Evolutionary conservation across 2,113 vertebrate species (phyloP).

Genomic region (Triplophysa rosa): DNA sequence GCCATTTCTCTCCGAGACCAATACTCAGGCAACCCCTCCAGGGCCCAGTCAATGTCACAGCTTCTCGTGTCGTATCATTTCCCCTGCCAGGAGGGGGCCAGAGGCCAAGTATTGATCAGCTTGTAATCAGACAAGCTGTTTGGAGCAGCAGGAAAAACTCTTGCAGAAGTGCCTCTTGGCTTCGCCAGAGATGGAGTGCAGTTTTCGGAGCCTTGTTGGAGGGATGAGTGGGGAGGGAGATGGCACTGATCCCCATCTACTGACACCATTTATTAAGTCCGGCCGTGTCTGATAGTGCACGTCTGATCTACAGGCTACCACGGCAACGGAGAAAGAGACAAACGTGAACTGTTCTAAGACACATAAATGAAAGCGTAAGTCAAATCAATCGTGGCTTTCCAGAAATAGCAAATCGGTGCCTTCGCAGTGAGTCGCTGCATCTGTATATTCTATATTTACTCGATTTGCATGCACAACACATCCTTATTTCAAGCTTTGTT

Average conservation of each 20-base stretch:
- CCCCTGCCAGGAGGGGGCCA: conserved; percentile 68
- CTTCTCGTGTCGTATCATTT: conserved; percentile 69
- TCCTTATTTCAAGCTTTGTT: conserved; percentile 1
- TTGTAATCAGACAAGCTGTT: conserved; percentile 73
- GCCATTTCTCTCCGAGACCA: conserved; percentile 67
- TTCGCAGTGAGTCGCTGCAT: neutral
- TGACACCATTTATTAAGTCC: conserved; percentile 47
- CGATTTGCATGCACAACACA: too few species aligned
- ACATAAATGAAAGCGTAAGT: neutral
- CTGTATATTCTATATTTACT: neutral
- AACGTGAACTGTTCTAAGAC: neutral
- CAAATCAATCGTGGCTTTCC: neutral
- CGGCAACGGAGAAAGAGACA: neutral
- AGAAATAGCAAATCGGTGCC: neutral
- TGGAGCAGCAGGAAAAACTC: conserved; percentile 69
- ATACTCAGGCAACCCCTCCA: conserved; percentile 66
- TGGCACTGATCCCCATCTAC: conserved; percentile 59
- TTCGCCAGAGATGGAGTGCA: conserved; percentile 59
- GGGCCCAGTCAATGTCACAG: conserved; percentile 74
- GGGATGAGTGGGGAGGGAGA: conserved; percentile 49
- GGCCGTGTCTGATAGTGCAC: conserved; percentile 34
- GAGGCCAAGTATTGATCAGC: conserved; percentile 72
- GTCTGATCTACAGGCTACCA: conserved; percentile 29
- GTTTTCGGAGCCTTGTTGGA: conserved; percentile 52
- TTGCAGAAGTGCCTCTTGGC: conserved; percentile 69